A percentile compares a stretch with the other conserved stretches of the same genome.
These are phyloP conservation scores for Callimico goeldii DNA, from an alignment of 2,797 vertebrate genomes.

Conservation along the genomic window DNA sequence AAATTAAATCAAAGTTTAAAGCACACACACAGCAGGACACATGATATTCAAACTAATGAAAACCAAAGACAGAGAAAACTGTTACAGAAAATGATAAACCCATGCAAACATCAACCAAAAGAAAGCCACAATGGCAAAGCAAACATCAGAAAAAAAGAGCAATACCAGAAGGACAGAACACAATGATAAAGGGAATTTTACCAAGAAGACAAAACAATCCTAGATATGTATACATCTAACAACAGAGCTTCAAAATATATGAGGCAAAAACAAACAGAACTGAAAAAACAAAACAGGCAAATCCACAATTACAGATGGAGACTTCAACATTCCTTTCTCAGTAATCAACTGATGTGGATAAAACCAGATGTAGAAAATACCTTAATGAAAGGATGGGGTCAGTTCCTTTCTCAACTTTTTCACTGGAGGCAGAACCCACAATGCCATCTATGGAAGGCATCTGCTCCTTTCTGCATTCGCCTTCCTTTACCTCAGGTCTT, in stretches of 20 bases:
- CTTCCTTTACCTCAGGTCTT: conserved; percentile 41
- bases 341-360: not conserved
- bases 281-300: not conserved
- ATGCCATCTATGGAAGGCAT: not conserved
- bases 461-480: conserved; percentile 55
- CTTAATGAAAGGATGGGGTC: conserved; percentile 60
- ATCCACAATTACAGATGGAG: not conserved
- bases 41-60: not conserved
- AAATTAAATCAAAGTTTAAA: not conserved
- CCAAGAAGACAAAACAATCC: not conserved
- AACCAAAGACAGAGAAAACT: not conserved
- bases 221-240: not conserved
- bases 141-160: not conserved
- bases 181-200: not conserved
- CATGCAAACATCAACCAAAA: not conserved
- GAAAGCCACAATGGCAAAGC: not conserved
- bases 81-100: not conserved
- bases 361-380: conserved; percentile 71
- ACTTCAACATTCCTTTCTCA: not conserved
- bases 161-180: not conserved
- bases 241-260: not conserved
- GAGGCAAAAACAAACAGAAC: not conserved
- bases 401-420: conserved; percentile 40
- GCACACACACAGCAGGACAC: not conserved
- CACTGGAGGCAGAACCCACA: conserved; percentile 39